Evolutionary conservation across 2,113 vertebrate genomes (phyloP).

Genomic region (Calcarius ornatus): DNA sequence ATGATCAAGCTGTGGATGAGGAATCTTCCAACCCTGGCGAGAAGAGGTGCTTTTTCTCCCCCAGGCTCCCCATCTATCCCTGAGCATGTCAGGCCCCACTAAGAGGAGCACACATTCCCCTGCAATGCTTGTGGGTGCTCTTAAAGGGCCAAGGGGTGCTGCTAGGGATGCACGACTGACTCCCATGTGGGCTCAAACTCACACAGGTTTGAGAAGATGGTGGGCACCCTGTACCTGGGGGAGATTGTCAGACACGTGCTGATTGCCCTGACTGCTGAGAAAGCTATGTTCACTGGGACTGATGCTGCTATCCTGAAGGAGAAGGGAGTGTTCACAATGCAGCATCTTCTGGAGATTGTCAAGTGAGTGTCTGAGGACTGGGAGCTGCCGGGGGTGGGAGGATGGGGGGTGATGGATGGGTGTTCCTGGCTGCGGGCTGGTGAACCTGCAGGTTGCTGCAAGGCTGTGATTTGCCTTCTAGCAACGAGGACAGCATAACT

Average conservation of each 20-base stretch:
- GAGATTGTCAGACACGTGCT: conserved; percentile 78
- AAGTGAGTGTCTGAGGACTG: conserved; percentile 67
- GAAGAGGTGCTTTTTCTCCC: neutral
- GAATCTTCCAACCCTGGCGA: conserved; percentile 49
- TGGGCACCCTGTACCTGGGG: conserved; percentile 82
- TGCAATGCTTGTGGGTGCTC: neutral
- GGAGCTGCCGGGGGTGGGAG: neutral
- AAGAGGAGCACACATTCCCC: neutral
- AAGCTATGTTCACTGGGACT: conserved; percentile 70
- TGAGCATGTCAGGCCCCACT: neutral
- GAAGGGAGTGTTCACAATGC: conserved; percentile 51
- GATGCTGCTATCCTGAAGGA: conserved; percentile 9
- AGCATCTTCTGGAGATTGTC: conserved; percentile 77
- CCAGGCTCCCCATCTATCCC: neutral
- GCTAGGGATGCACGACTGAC: neutral
- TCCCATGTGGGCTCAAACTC: neutral
- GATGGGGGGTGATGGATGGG: accelerated
- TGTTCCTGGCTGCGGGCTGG: accelerated
- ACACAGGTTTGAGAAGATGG: conserved; percentile 87
- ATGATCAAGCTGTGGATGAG: conserved; percentile 72
- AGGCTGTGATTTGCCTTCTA: conserved; percentile 1
- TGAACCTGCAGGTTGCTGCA: neutral
- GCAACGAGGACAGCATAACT: conserved; percentile 8
- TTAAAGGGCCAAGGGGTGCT: neutral
- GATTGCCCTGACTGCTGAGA: conserved; percentile 57